These are phyloP conservation scores for Trichonephila inaurata DNA, from an alignment of 1,140 invertebrate genomes.

Conservation along the genomic window DNA sequence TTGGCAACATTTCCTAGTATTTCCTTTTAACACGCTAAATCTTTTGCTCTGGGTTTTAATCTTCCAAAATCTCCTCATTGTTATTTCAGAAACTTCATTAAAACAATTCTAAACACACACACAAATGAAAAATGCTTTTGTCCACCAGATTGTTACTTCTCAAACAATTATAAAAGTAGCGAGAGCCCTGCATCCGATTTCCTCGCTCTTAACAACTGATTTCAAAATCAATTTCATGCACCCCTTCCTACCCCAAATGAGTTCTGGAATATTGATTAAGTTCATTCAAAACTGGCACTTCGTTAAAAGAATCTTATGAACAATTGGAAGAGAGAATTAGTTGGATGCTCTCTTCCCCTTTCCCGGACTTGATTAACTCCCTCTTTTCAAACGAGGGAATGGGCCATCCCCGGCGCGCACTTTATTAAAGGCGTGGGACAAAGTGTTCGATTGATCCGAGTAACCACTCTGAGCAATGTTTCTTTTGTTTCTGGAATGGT, in stretches of 20 bases:
- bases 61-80: not conserved
- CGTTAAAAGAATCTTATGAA: not conserved
- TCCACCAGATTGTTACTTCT: not conserved
- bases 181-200: not conserved
- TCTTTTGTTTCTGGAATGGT: too few species aligned
- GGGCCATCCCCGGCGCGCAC: not conserved
- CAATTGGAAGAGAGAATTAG: not conserved
- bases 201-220: not conserved
- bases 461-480: too few species aligned
- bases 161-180: conserved; percentile 4
- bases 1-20: too few species aligned
- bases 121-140: not conserved
- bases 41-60: too few species aligned
- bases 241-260: not conserved
- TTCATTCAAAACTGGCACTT: conserved; percentile 13
- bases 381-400: not conserved
- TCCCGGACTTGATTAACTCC: not conserved
- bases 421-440: not conserved
- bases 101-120: not conserved
- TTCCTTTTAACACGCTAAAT: too few species aligned
- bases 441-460: not conserved
- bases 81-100: not conserved
- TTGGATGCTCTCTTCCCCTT: not conserved
- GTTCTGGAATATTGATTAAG: not conserved
- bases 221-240: not conserved